A percentile compares a stretch with the other conserved stretches of the same genome.
phyloP scores from a whole-genome alignment of 2,797 vertebrate genomes.

The Manis javanica region DNA sequence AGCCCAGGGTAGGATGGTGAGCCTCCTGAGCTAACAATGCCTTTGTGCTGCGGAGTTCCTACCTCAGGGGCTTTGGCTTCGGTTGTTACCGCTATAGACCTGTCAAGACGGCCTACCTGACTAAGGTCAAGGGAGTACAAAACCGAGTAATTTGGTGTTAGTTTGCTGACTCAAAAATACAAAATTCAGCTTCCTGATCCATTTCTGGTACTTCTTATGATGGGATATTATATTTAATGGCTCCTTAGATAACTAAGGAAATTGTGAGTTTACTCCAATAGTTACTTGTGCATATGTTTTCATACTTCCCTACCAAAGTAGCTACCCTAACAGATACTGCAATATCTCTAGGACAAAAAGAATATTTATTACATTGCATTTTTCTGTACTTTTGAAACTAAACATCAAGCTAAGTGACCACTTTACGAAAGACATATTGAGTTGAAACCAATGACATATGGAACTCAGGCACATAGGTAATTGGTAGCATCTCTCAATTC shows the following conservation, averaged over 20 bases:
- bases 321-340: neutral
- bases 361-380: neutral
- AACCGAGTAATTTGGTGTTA: neutral
- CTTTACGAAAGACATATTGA: neutral
- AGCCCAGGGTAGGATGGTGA: neutral
- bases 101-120: neutral
- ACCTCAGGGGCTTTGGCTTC: neutral
- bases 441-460: neutral
- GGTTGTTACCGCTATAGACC: neutral
- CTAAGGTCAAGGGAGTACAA: neutral
- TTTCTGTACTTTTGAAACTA: too few species aligned
- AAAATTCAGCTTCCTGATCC: neutral
- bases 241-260: neutral
- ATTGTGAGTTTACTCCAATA: neutral
- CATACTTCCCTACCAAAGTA: too few species aligned
- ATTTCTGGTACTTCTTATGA: neutral
- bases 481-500: neutral
- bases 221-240: neutral
- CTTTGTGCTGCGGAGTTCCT: neutral
- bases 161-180: neutral
- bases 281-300: neutral
- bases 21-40: neutral
- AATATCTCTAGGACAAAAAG: neutral
- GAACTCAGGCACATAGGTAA: neutral
- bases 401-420: neutral